Conservation (phyloP, 2,797 vertebrate species). For the Lagorchestes hirsutus region DNA sequence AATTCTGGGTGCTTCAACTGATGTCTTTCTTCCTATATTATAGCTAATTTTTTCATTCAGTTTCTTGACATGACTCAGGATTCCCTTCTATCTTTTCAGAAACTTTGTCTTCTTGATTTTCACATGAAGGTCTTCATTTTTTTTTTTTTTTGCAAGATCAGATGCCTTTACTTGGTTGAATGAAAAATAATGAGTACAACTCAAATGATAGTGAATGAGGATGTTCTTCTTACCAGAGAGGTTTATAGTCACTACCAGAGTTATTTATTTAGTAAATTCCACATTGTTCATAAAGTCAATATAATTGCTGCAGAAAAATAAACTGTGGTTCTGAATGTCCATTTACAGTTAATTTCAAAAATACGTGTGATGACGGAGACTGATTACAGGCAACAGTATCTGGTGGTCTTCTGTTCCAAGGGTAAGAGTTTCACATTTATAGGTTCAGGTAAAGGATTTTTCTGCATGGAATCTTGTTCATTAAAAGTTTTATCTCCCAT, state of each 20-base stretch:
- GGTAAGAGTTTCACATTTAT: conserved; percentile 88
- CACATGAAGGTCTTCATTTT: neutral
- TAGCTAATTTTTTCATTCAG: neutral
- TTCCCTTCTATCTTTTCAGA: neutral
- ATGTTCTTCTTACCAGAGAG: conserved; percentile 74
- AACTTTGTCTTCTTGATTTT: neutral
- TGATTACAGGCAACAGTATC: conserved; percentile 87
- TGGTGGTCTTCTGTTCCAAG: conserved; percentile 88
- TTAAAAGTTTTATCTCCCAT: conserved; percentile 83
- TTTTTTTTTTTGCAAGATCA: conserved; percentile 39
- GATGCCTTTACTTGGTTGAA: conserved; percentile 71
- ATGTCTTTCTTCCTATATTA: neutral
- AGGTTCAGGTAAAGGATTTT: conserved; percentile 85
- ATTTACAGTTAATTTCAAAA: conserved; percentile 85
- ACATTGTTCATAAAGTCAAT: conserved; percentile 80
- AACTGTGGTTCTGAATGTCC: conserved; percentile 91
- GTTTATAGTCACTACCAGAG: conserved; percentile 47
- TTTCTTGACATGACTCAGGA: neutral
- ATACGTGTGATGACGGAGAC: conserved; percentile 84
- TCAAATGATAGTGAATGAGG: conserved; percentile 51
- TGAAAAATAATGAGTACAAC: conserved; percentile 67
- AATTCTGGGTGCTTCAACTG: neutral
- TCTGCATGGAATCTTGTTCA: conserved; percentile 85
- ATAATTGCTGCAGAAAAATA: conserved; percentile 91
- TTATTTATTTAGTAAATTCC: conserved; percentile 59